A percentile compares a stretch with the other conserved stretches of the same genome.
Conservation (phyloP, 2,797 vertebrate genomes). For the Potorous gilbertii region DNA sequence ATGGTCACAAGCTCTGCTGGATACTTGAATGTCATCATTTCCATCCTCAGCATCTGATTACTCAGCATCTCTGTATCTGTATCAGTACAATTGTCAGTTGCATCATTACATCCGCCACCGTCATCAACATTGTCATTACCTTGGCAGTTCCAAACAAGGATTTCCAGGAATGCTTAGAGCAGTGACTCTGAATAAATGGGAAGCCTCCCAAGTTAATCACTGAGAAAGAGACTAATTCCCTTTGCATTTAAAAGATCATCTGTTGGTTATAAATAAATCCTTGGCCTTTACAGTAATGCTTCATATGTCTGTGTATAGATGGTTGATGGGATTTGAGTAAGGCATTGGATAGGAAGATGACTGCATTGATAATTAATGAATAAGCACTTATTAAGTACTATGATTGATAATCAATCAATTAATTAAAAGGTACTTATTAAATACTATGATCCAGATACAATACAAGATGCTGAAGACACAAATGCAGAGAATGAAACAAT, state of each 20-base stretch:
- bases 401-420: not conserved
- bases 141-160: not conserved
- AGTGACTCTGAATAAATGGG: not conserved
- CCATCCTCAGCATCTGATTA: not conserved
- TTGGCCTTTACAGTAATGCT: not conserved
- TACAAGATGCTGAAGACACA: not conserved
- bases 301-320: not conserved
- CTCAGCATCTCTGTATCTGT: not conserved
- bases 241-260: not conserved
- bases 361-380: not conserved
- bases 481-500: not conserved
- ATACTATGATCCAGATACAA: not conserved
- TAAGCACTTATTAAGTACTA: not conserved
- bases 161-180: not conserved
- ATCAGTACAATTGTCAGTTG: not conserved
- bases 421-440: not conserved
- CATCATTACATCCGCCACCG: not conserved
- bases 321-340: not conserved
- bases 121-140: not conserved
- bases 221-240: not conserved
- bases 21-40: not conserved
- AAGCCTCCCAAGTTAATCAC: not conserved
- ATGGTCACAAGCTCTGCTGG: not conserved
- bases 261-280: not conserved
- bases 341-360: not conserved